These are phyloP conservation scores for Drosophila sproati DNA, from an alignment of 1,140 invertebrate species.

Conservation along the genomic window DNA sequence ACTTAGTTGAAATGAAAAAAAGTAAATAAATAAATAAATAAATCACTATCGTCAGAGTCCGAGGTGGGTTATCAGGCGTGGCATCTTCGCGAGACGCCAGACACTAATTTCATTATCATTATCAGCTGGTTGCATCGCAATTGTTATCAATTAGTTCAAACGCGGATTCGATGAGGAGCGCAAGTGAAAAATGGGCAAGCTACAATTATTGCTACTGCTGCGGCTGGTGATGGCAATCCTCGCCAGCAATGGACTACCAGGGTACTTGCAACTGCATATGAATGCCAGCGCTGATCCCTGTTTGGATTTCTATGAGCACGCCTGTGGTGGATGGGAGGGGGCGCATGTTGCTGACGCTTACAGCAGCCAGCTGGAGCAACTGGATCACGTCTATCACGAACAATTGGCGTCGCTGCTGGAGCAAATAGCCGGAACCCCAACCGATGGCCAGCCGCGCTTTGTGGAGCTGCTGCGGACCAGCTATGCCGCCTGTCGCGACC, in stretches of 20 bases:
- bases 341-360: slow-evolving; percentile 11
- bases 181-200: slow-evolving; percentile 11
- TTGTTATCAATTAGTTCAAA: slow-evolving; percentile 11
- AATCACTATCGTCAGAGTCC: too few relatives aligned
- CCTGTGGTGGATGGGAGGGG: slow-evolving; percentile 52
- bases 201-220: background rate
- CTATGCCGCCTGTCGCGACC: slow-evolving; percentile 44
- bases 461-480: slow-evolving; percentile 33
- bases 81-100: too few relatives aligned
- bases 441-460: slow-evolving; percentile 6
- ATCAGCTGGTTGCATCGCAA: too few relatives aligned
- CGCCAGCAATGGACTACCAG: slow-evolving; percentile 7
- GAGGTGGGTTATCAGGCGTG: too few relatives aligned
- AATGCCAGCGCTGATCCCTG: slow-evolving; percentile 23
- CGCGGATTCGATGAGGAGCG: slow-evolving; percentile 9
- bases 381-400: slow-evolving; percentile 45
- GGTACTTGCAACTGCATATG: slow-evolving; percentile 23
- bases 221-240: background rate
- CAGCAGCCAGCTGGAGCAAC: slow-evolving; percentile 27
- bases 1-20: too few relatives aligned
- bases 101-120: too few relatives aligned
- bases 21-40: too few relatives aligned
- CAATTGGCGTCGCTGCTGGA: slow-evolving; percentile 41
- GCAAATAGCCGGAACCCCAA: too few relatives aligned
- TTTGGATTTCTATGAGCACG: slow-evolving; percentile 47